Base-by-base conservation (phyloP, 1,140 invertebrate genomes). In the Hesperophylax magnus region DNA sequence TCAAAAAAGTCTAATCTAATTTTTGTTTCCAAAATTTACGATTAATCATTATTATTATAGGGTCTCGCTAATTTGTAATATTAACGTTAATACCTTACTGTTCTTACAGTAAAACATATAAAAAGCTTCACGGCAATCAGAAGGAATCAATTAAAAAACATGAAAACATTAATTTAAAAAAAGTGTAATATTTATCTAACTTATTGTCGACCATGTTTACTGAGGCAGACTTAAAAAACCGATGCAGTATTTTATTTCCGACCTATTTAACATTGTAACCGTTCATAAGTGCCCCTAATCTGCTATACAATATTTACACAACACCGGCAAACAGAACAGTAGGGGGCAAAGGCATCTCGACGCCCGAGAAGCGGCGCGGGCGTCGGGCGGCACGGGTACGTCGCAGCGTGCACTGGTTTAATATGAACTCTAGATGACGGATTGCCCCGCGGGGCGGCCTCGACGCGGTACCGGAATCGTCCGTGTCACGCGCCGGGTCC, bases 351-450 rank as follows among this genome's bases (percentile, higher is more conserved):
- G 39, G 11, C 39, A 3, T 14, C 39, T 9, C 39, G 39, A 47
- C 9, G 39, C 24, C 22, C 72, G 18, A 39, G 15, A 75, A 56
- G 4, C 52, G n/a, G 34, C 20, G 24, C 24, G 4, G 22, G 72
- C 52, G 31, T 52, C 52, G 54, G 34, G 22, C 52, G n/a, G 17
- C 20, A 20, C 14, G 22, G 72, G 7, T 75, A 56, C 54, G 52
- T 75, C 75, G 54, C 34, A 52, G 34, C 17, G 34, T 60, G 20
- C 71, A 80, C 54, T 76, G 79, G 56, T 75, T 80, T 65, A 80
- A 80, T 76, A 80, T 80, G 79, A 80, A 76, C 75, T 76, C 79
- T 56, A 34, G 74, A 80, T 80, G 79, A 80, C 72, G 47, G 54
- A 80, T 80, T n/a, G 20, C 63, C 53, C 79, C 60, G 61, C 17